Evolutionary conservation across 2,888 invertebrate genomes (phyloP).

Genomic region (Ophioninae sp.): DNA sequence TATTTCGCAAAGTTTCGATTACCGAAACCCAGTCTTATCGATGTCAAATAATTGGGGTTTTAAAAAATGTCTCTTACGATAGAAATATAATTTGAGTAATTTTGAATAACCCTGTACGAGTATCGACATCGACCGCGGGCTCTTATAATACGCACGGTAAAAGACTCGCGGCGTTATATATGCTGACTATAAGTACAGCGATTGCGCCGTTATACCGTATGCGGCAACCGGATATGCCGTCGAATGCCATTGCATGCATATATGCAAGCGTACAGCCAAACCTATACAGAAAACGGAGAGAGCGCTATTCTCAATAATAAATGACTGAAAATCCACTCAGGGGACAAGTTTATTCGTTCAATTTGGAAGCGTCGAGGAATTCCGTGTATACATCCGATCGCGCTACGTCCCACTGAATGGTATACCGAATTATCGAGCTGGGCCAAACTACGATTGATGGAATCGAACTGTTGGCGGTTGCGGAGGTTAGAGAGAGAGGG

Average conservation of each 20-base stretch:
- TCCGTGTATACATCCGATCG: conserved; percentile 16
- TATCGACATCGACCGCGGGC: conserved; percentile 27
- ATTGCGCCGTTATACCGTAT: conserved; percentile 38
- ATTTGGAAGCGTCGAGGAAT: conserved; percentile 4
- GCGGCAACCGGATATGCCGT: conserved; percentile 51
- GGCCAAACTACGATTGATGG: conserved; percentile 15
- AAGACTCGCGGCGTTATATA: conserved; percentile 27
- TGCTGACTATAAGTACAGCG: conserved; percentile 31
- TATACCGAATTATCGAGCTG: conserved; percentile 35
- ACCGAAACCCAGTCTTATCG: no score
- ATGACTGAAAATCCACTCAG: conserved; percentile 15
- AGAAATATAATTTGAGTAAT: not conserved
- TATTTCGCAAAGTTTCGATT: no score
- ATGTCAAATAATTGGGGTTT: no score
- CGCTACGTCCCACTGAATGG: not conserved
- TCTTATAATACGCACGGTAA: conserved; percentile 18
- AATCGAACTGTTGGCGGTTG: not conserved
- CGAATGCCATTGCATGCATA: conserved; percentile 31
- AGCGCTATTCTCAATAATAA: conserved; percentile 41
- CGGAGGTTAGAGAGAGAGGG: not conserved
- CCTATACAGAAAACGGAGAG: not conserved
- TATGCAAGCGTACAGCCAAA: not conserved
- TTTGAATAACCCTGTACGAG: conserved; percentile 8
- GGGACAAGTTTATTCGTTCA: conserved; percentile 26
- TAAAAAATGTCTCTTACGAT: no score